phyloP scores from a whole-genome alignment of 2,113 vertebrate species.

The Oostethus manadensis region DNA sequence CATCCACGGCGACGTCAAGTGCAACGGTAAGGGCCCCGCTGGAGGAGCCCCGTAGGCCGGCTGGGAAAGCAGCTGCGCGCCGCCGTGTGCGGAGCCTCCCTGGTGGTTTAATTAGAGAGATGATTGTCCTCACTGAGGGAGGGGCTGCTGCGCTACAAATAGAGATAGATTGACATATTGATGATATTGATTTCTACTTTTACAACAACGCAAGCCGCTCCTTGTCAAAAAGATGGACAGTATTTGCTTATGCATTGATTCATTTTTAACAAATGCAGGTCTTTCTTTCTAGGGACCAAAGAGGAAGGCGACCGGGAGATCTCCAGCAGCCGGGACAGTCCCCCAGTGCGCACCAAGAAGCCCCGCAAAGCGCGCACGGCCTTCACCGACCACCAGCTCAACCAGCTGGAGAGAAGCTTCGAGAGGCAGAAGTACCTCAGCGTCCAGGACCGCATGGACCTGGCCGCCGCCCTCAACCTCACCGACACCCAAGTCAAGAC shows the following conservation, averaged over 20 bases:
- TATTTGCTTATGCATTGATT: background rate
- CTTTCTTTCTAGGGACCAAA: conserved; percentile 77
- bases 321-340: conserved; percentile 94
- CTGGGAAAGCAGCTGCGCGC: conserved; percentile 81
- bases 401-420: conserved; percentile 95
- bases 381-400: conserved; percentile 97
- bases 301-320: conserved; percentile 96
- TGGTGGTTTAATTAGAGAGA: conserved; percentile 99
- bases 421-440: conserved; percentile 98
- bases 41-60: too few relatives aligned
- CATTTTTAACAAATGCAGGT: background rate
- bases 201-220: conserved; percentile 37
- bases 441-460: conserved; percentile 98
- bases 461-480: conserved; percentile 92
- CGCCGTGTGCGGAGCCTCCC: conserved; percentile 83
- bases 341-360: conserved; percentile 90
- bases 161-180: conserved; percentile 87
- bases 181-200: conserved; percentile 62
- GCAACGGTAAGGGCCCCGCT: conserved; percentile 80
- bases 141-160: conserved; percentile 75
- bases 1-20: conserved; percentile 85
- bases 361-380: conserved; percentile 95
- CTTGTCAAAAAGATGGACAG: too few relatives aligned
- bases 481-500: conserved; percentile 95
- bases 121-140: conserved; percentile 95